Percentiles rank a stretch among this genome's conserved stretches.
Conservation (phyloP, 2,113 vertebrate genomes). For the Psammodynastes pulverulentus region DNA sequence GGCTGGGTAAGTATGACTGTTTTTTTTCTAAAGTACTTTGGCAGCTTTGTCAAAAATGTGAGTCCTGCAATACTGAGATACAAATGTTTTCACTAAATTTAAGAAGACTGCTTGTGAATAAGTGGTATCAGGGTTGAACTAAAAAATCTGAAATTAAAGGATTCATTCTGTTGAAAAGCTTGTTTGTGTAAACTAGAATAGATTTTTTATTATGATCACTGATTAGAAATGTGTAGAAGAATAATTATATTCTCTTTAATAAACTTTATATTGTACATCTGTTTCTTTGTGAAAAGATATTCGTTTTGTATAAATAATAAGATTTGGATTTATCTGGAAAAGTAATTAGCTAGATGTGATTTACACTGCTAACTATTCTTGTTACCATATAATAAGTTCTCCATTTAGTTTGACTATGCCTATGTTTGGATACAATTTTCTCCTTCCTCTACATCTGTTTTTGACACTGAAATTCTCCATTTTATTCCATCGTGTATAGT, state of each 20-base stretch:
- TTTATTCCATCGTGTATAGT: not conserved
- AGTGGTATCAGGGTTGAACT: not conserved
- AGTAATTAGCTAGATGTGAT: not conserved
- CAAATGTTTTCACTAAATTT: not conserved
- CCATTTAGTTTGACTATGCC: not conserved
- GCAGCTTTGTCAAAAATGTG: not conserved
- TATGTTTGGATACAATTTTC: not conserved
- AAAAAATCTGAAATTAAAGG: not conserved
- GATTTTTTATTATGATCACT: not conserved
- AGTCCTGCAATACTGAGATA: not conserved
- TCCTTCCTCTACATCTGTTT: not conserved
- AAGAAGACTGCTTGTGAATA: not conserved
- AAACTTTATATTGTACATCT: slow-evolving; percentile 2
- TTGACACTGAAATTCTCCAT: not conserved
- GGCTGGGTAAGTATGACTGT: slow-evolving; percentile 74
- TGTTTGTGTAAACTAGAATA: not conserved
- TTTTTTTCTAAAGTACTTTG: not conserved
- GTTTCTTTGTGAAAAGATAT: slow-evolving; percentile 22
- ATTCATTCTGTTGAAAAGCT: not conserved
- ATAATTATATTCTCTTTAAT: slow-evolving; percentile 32
- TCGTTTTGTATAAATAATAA: not conserved
- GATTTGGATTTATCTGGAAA: not conserved
- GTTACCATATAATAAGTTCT: not conserved
- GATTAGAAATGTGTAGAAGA: slow-evolving; percentile 12
- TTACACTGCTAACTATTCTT: not conserved